Percentiles rank a stretch among this genome's conserved stretches.
Evolutionary conservation across 2,888 invertebrate genomes (phyloP).

Genomic region (Amphimallon solstitiale): DNA sequence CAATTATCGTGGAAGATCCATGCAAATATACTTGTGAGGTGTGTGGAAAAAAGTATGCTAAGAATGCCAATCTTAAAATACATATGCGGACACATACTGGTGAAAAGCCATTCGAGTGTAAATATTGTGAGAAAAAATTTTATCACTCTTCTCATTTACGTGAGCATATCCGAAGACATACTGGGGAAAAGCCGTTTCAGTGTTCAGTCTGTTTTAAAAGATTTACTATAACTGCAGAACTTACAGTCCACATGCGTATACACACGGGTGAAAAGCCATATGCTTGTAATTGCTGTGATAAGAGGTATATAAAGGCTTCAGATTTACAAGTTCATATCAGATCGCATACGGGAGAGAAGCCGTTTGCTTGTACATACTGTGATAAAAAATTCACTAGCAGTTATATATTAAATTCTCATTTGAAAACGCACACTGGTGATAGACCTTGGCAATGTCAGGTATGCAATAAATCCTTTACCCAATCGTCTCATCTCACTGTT

Average conservation of each 20-base stretch:
- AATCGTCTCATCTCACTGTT: constrained; percentile 69
- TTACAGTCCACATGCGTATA: constrained; percentile 66
- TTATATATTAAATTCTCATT: constrained; percentile 70
- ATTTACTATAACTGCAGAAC: constrained; percentile 59
- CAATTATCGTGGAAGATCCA: constrained; percentile 40
- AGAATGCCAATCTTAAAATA: constrained; percentile 59
- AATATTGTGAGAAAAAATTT: constrained; percentile 60
- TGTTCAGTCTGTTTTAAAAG: constrained; percentile 59
- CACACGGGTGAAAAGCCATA: constrained; percentile 68
- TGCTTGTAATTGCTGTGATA: constrained; percentile 67
- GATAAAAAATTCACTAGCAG: constrained; percentile 69
- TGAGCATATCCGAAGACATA: constrained; percentile 59
- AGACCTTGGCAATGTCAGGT: constrained; percentile 68
- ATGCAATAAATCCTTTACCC: constrained; percentile 71
- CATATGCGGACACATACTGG: constrained; percentile 61
- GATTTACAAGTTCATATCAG: constrained; percentile 66
- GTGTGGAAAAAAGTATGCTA: constrained; percentile 58
- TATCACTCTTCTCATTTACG: constrained; percentile 60
- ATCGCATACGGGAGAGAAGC: constrained; percentile 61
- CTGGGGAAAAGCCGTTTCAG: constrained; percentile 60
- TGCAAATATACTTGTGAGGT: constrained; percentile 55
- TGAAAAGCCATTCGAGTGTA: constrained; percentile 61
- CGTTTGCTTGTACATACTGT: constrained; percentile 56
- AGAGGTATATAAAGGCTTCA: constrained; percentile 66
- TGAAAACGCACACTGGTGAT: constrained; percentile 72